Evolutionary conservation across 2,797 vertebrate species (phyloP).

Genomic region (Sphenodon punctatus): DNA sequence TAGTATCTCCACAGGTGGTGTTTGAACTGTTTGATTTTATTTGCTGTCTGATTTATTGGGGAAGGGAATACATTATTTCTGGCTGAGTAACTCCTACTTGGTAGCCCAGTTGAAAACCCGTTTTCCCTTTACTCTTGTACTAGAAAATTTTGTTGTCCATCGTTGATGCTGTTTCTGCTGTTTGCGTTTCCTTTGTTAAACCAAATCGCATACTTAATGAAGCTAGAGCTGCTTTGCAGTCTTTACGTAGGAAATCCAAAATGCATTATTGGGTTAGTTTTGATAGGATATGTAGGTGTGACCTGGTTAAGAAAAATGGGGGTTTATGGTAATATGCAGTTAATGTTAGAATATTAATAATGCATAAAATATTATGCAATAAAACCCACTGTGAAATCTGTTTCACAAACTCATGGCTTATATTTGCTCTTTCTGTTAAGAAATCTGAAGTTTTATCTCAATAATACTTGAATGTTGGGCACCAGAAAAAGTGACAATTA

Average conservation of each 20-base stretch:
- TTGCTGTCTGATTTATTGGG: neutral
- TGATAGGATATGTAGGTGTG: neutral
- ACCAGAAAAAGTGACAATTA: neutral
- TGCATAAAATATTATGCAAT: neutral
- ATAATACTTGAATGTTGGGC: fast-evolving
- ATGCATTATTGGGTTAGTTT: neutral
- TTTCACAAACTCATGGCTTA: neutral
- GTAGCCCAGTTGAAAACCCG: neutral
- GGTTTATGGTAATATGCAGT: neutral
- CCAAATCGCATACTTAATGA: neutral
- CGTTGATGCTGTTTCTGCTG: neutral
- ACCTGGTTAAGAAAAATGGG: neutral
- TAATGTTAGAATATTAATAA: neutral
- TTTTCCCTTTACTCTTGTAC: no score
- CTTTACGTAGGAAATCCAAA: neutral
- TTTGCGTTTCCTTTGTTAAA: neutral
- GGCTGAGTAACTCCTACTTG: neutral
- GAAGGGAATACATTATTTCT: neutral
- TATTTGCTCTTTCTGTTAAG: neutral
- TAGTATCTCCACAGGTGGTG: neutral
- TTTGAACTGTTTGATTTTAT: neutral
- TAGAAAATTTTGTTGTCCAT: neutral
- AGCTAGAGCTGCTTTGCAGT: neutral
- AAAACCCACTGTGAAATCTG: neutral
- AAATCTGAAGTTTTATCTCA: neutral